Evolutionary conservation across 1,140 invertebrate species (phyloP).

Genomic region (Lepidurus couesii): DNA sequence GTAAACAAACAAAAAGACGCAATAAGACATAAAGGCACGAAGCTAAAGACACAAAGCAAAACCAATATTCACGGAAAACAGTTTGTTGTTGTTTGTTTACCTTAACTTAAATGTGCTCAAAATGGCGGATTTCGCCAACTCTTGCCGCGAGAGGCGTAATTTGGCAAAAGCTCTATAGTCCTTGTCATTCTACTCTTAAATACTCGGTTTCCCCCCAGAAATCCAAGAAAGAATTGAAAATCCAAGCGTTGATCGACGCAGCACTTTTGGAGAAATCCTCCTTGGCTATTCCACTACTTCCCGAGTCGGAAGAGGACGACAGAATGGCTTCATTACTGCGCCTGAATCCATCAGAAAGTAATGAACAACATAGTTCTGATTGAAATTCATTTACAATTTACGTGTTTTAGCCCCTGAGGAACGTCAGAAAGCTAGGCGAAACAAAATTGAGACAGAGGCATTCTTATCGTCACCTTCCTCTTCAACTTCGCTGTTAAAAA

Average conservation of each 20-base stretch:
- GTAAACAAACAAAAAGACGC: too few relatives aligned
- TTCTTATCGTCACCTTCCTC: not conserved
- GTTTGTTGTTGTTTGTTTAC: too few relatives aligned
- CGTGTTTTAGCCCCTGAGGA: not conserved
- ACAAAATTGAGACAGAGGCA: not conserved
- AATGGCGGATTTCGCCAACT: too few relatives aligned
- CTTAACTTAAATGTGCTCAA: too few relatives aligned
- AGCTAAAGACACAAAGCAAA: too few relatives aligned
- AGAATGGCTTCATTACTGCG: slow-evolving; percentile 69
- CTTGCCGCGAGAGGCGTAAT: too few relatives aligned
- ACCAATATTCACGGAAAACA: too few relatives aligned
- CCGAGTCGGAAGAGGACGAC: slow-evolving; percentile 70
- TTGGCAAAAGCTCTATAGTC: too few relatives aligned
- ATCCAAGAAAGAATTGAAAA: slow-evolving; percentile 64
- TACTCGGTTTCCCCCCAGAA: slow-evolving; percentile 38
- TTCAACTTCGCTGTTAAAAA: not conserved
- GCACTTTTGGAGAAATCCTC: slow-evolving; percentile 69
- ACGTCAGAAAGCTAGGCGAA: not conserved
- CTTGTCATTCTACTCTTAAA: slow-evolving; percentile 13
- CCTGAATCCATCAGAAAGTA: slow-evolving; percentile 51
- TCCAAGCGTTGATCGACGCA: slow-evolving; percentile 59
- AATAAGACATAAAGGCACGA: too few relatives aligned
- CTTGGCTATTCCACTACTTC: slow-evolving; percentile 67
- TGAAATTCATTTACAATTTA: too few relatives aligned
- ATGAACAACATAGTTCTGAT: not conserved